Base-by-base conservation (phyloP, 53 echinoderm and acorn worm genomes). In the Stichopus horrens region DNA sequence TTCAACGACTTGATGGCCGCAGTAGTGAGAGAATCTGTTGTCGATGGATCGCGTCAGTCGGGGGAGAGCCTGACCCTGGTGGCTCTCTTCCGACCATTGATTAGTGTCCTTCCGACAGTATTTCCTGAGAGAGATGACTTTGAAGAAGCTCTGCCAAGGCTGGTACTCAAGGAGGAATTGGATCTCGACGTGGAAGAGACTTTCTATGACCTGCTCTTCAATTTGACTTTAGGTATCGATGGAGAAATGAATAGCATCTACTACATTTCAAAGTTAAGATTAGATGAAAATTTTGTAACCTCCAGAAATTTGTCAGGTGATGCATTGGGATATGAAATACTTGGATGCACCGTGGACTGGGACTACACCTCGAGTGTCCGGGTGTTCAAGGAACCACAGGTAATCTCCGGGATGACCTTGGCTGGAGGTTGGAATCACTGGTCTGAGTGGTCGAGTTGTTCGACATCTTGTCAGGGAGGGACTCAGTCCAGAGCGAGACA, bases 381-480 rank as follows among this genome's bases (percentile, higher is more conserved):
- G 81, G 81, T 81, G 5, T 81, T 56, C 21, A 58, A n/a, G 22
- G 81, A 81, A 5, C 81, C 81, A 58, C 81, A 81, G 18, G 20
- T 81, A 10, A 58, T 20, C 21, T 81, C 56, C 8, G 21, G 19
- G 3, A 57, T 21, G 8, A 81, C 86, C 8, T 91, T 56, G 14
- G 83, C 89, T 11, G 90, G 93, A 57, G 91, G 91, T 2, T 94
- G 94, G 94, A 87, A 88, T 23, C 58, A 89, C 52, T 94, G 92
- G 92, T 79, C 76, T 5, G 79, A 68, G n/a, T 94, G 94, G 94
- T 23, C 56, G 7, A 52, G 37, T 3, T 94, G 94, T 74, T 88
- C 92, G 3, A 54, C 19, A 53, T 74, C 87, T 74, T 94, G 94
- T 73, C 89, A 90, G 22, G 89, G 77, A 21, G 94, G 92, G 8